Base-by-base conservation (phyloP, 2,113 vertebrate genomes). In the Picathartes gymnocephalus region DNA sequence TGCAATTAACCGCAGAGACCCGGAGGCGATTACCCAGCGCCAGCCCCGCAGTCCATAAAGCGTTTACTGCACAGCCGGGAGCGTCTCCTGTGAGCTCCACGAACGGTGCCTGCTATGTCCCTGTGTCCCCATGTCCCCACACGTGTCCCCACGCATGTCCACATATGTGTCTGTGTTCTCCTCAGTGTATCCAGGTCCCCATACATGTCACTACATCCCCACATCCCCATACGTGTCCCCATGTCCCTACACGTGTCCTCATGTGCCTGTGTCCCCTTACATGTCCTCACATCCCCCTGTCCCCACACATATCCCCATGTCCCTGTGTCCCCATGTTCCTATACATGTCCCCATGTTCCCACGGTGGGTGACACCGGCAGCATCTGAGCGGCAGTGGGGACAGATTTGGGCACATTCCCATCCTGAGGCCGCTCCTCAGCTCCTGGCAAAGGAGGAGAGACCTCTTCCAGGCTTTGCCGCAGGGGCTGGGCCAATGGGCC, bases 1-100 rank as follows among this genome's bases (percentile, higher is more conserved):
- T 28, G 77, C 84, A 95, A 94, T 96, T 92, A 96, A 84, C 76
- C 60, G 30, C 91, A 21, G 77, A 33, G 84, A 50, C 10, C 80
- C 20, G 5, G 88, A n/a, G 93, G 86, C 60, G 19, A 62, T 95
- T 58, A 48, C 60, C 58, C 62, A 42, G 88, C 3, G 5, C 86
- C 39, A 24, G 48, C 79, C 82, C 7, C 2, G 2, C 44, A 22
- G 80, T 64, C 76, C 88, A 9, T 69, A n/a, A 66, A 78, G 83
- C 39, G 12, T 80, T 69, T 23, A 25, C 54, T 27, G 76, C 25
- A 1, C 48, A 15, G 50, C 4, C 51, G 27, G 17, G 30, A 74
- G 81, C 16, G 14, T 39, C 76, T 86, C 3, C 2, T 27, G 15
- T 2, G 5, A 16, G 86, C 87, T 40, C 74, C 91, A 19, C 4